Base-by-base conservation (phyloP, 2,888 invertebrate species). In the Myopa testacea region DNA sequence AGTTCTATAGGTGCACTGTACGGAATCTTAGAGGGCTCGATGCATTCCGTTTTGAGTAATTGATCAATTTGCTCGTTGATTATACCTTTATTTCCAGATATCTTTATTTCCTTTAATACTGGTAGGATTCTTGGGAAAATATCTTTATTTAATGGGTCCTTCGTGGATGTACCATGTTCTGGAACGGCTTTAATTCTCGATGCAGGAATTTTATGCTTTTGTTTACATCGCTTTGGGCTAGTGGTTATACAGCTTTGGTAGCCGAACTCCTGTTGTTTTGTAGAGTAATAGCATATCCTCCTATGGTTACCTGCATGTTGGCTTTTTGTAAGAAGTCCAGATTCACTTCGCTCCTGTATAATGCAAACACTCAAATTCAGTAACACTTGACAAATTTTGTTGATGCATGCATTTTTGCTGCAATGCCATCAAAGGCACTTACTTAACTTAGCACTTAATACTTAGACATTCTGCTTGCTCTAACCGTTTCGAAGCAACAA, bases 101-200 rank as follows among this genome's bases (percentile, higher is more conserved):
- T n/a, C n/a, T n/a, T n/a, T n/a, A n/a, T n/a, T n/a, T n/a, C n/a
- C n/a, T n/a, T n/a, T n/a, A n/a, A n/a, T 79, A 67, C 77, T 69
- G 4, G 76, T 76, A 2, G 74, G 78, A 38, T 78, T 78, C n/a
- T 71, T 38, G 0, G 72, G 76, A 38, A 62, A 62, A 26, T 78
- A 78, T 4, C 78, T 52, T 62, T 76, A 69, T 60, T 67, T 63
- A 3, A 78, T 26, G 0, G 75, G 78, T 6, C 72, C 16, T 12
- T 37, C 19, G n/a, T 77, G 4, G 45, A n/a, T 40, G 14, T 52
- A 10, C 58, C 7, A 77, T 63, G 4, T 26, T 3, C 6, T 76
- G 40, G 37, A 78, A 78, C 14, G 52, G 58, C 3, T 45, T 37
- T 4, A 78, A 62, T 40, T 76, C 76, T 14, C 14, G 16, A n/a